Evolutionary conservation across 2,797 vertebrate species (phyloP), one percentile per base, ranked within the genome.

Genomic region (Mormyrops boulengeri): DNA sequence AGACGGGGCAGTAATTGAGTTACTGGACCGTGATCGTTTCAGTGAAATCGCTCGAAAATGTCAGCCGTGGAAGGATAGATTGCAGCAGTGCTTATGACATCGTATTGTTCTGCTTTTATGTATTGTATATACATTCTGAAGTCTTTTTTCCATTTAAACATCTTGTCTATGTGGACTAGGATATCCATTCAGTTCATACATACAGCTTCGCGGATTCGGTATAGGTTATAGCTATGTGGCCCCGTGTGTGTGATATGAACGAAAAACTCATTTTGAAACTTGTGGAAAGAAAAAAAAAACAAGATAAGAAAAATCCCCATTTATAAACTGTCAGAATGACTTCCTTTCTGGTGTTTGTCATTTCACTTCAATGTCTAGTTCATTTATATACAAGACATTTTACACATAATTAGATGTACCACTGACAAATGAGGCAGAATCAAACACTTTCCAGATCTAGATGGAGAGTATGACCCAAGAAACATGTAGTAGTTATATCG

Each of bases 201-300:
- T 47, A 55, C 30, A 86, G 30, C 50, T 50, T 82, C 49, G 85
- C 5, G 30, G 85, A 55, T 53, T 12, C 19, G 9, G 44, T 85
- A 30, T 26, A 50, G 84, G 26, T 6, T 53, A 26, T 38, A 53
- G 22, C 49, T 34, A 38, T 55, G 22, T 86, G 49, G 85, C 30
- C 49, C 26, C 6, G 86, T 53, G 82, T n/a, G 52, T 34, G 85
- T 34, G n/a, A 86, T 53, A 30, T 53, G 41, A 82, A 44, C 3
- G 77, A 60, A 62, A 87, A 87, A 87, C 30, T 87, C 34, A 57
- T 60, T 22, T 14, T 57, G 86, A 87, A 87, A 60, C 55, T 60
- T n/a, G 77, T 8, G 34, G 30, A 60, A 62, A 87, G 55, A 41
- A 87, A 62, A 17, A 85, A 86, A 17, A 41, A 41, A 87, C 4